phyloP scores from a whole-genome alignment of 2,113 vertebrate genomes.

The Bagarius yarrelli region DNA sequence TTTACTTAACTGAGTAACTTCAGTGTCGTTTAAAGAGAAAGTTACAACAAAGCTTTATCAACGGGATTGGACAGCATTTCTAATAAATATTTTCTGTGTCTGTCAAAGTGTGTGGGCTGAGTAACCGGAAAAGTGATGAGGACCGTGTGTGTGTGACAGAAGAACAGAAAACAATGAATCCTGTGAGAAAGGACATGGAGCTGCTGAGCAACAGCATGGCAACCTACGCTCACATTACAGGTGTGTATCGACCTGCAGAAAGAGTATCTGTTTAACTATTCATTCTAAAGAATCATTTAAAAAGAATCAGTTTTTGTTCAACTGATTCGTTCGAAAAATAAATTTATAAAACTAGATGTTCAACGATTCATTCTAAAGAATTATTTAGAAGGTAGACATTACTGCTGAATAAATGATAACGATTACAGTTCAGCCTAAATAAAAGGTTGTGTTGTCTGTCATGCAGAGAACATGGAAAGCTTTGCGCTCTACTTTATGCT shows the following conservation, averaged over 20 bases:
- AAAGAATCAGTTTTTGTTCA: neutral
- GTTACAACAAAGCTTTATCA: too few relatives aligned
- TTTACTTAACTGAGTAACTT: neutral
- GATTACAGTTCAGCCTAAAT: too few relatives aligned
- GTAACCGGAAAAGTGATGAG: conserved; percentile 32
- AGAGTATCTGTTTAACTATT: neutral
- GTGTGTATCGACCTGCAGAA: conserved; percentile 59
- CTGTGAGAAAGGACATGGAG: conserved; percentile 83
- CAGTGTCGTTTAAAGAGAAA: neutral
- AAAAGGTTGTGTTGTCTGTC: neutral
- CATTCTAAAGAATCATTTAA: neutral
- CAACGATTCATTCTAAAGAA: neutral
- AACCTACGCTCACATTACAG: conserved; percentile 87
- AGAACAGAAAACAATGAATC: conserved; percentile 72
- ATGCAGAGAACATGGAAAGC: conserved; percentile 86
- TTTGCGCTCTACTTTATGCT: conserved; percentile 93
- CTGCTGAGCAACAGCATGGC: conserved; percentile 95
- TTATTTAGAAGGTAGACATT: neutral
- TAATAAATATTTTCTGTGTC: neutral
- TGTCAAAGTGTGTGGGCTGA: neutral
- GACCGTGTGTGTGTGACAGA: conserved; percentile 19
- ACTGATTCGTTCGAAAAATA: neutral
- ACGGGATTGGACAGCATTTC: too few relatives aligned
- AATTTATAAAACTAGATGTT: too few relatives aligned
- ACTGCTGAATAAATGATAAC: too few relatives aligned